phyloP scores from a whole-genome alignment of 2,797 vertebrate species.

The Tapera naevia region DNA sequence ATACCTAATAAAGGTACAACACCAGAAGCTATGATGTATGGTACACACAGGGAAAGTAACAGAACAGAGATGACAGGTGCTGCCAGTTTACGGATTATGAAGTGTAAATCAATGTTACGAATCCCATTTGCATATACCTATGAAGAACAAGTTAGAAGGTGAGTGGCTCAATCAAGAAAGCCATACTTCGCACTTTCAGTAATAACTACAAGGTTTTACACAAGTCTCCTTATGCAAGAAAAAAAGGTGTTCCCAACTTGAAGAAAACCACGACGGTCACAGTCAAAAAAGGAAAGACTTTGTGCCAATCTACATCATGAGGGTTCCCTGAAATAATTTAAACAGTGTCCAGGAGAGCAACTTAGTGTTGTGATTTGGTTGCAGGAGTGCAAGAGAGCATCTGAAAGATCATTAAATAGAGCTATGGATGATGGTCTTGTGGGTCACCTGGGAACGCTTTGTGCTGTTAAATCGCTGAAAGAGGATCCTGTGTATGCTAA shows the following conservation, averaged over 20 bases:
- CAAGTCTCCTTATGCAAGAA: not conserved
- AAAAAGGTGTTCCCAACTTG: not conserved
- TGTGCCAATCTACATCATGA: not conserved
- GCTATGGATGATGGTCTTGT: not conserved
- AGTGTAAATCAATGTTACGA: slow-evolving; percentile 97
- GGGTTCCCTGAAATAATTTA: not conserved
- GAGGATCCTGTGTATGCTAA: not conserved
- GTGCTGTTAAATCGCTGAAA: not conserved
- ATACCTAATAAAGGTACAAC: slow-evolving; percentile 88
- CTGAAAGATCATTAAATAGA: not conserved
- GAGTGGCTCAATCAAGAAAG: not conserved
- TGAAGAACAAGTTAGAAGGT: not conserved
- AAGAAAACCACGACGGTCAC: not conserved
- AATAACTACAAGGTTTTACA: not conserved
- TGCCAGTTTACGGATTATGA: slow-evolving; percentile 94
- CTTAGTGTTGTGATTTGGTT: not conserved
- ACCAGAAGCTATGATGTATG: slow-evolving; percentile 92
- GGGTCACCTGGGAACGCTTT: not conserved
- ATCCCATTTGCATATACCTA: slow-evolving; percentile 98
- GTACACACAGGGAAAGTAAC: slow-evolving; percentile 92
- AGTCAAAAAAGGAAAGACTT: not conserved
- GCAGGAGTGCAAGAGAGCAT: not conserved
- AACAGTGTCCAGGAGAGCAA: not conserved
- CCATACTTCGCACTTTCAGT: not conserved
- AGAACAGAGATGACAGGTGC: slow-evolving; percentile 95